A percentile compares a stretch with the other conserved stretches of the same genome.
Evolutionary conservation across 1,140 invertebrate species (phyloP).

Genomic region (Thaumetopoea pityocampa): DNA sequence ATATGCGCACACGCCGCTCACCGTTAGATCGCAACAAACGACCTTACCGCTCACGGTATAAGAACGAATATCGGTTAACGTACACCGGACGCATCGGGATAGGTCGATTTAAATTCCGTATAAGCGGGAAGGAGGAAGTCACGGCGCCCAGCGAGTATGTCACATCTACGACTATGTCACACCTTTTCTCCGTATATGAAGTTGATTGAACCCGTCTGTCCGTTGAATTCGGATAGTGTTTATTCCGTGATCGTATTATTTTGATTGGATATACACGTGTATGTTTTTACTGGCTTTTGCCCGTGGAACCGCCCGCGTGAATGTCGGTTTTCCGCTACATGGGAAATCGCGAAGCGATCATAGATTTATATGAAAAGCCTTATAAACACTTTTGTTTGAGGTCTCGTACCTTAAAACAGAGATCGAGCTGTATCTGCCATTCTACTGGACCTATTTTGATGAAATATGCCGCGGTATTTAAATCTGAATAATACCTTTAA

Average conservation of each 20-base stretch:
- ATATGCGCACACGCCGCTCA: slow-evolving; percentile 42
- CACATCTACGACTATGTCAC: slow-evolving; percentile 67
- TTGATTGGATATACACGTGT: slow-evolving; percentile 15
- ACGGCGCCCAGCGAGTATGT: slow-evolving; percentile 41
- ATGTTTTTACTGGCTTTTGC: too few relatives aligned
- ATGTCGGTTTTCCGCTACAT: too few relatives aligned
- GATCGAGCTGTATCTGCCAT: too few relatives aligned
- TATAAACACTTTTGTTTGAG: too few relatives aligned
- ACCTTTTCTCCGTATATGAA: slow-evolving; percentile 71
- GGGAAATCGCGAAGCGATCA: too few relatives aligned
- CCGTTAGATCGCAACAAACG: slow-evolving; percentile 22
- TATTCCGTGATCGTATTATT: slow-evolving; percentile 21
- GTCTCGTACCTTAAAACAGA: too few relatives aligned
- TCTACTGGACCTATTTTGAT: too few relatives aligned
- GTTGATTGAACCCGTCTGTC: slow-evolving; percentile 54
- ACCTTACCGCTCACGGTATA: slow-evolving; percentile 31
- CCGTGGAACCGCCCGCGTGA: too few relatives aligned
- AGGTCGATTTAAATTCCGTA: slow-evolving; percentile 73
- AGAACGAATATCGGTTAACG: slow-evolving; percentile 25
- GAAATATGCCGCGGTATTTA: too few relatives aligned
- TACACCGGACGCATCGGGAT: slow-evolving; percentile 35
- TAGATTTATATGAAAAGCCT: too few relatives aligned
- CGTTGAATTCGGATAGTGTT: slow-evolving; percentile 34
- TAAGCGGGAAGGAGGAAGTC: slow-evolving; percentile 73
- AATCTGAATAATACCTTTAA: too few relatives aligned